These are phyloP conservation scores for Tetramorium parvispinum DNA, from an alignment of 1,140 invertebrate species.

Conservation along the genomic window DNA sequence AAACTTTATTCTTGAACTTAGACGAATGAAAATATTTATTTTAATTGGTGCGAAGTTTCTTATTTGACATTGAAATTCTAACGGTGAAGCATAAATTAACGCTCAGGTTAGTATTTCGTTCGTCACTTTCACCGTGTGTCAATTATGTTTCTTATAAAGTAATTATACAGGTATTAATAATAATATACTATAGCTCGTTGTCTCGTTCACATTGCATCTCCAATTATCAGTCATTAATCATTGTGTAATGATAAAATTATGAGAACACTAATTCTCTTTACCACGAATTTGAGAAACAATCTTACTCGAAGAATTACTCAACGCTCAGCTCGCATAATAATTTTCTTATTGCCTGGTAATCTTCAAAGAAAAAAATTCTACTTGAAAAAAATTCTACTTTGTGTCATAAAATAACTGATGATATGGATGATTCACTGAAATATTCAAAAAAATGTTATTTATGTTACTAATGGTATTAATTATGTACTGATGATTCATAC, in stretches of 20 bases:
- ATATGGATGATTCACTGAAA: too few relatives aligned
- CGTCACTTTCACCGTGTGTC: constrained; percentile 38
- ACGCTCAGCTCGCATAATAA: background rate
- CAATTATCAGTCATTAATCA: constrained; percentile 27
- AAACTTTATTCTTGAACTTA: background rate
- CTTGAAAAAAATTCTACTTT: constrained; percentile 7
- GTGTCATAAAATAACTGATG: background rate
- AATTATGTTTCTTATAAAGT: constrained; percentile 39
- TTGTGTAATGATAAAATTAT: constrained; percentile 11
- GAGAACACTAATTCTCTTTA: constrained; percentile 2
- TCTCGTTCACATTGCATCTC: constrained; percentile 1
- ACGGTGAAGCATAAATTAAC: constrained; percentile 26
- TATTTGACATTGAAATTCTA: constrained; percentile 28
- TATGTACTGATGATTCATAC: too few relatives aligned
- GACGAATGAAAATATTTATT: background rate
- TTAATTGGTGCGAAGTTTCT: background rate
- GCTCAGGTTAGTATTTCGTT: constrained; percentile 27
- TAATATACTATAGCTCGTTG: background rate
- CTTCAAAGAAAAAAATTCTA: background rate
- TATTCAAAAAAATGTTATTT: too few relatives aligned
- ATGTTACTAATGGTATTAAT: too few relatives aligned
- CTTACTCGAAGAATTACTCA: background rate
- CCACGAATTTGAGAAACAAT: background rate
- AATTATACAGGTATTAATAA: constrained; percentile 48
- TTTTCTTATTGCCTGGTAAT: background rate